Evolutionary conservation across 2,888 invertebrate species (phyloP).

Genomic region (Tuta absoluta): DNA sequence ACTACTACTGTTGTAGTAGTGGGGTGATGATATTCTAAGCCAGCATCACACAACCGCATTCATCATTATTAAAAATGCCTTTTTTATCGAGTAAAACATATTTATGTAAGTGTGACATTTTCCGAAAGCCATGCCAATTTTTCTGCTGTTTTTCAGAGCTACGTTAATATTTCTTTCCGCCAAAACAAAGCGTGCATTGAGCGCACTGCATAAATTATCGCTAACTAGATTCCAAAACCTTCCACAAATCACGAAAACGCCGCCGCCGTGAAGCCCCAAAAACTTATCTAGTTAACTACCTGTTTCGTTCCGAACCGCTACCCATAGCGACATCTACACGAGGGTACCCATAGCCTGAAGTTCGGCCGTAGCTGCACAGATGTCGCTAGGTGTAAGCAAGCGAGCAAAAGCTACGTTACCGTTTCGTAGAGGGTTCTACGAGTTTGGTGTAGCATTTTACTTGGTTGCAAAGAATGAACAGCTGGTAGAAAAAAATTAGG

Average conservation of each 20-base stretch:
- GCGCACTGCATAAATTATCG: constrained; percentile 9
- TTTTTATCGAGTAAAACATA: too few relatives aligned
- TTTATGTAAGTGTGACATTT: too few relatives aligned
- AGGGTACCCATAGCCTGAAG: background rate
- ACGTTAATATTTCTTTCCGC: background rate
- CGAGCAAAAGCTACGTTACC: constrained; percentile 2
- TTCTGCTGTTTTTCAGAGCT: too few relatives aligned
- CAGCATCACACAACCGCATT: too few relatives aligned
- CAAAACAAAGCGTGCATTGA: background rate
- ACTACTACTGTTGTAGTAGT: too few relatives aligned
- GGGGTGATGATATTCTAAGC: too few relatives aligned
- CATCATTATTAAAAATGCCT: too few relatives aligned
- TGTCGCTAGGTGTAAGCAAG: constrained; percentile 15
- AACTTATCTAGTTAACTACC: constrained; percentile 10
- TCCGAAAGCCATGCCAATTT: too few relatives aligned
- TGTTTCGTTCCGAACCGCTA: background rate
- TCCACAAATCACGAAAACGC: constrained; percentile 11
- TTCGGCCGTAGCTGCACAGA: constrained; percentile 11
- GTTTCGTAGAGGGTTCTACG: constrained; percentile 3
- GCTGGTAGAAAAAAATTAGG: too few relatives aligned
- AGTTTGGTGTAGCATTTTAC: background rate
- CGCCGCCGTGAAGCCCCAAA: constrained; percentile 3
- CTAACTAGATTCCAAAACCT: constrained; percentile 11
- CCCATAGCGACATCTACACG: constrained; percentile 35
- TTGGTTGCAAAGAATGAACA: too few relatives aligned